A percentile compares a stretch with the other conserved stretches of the same genome.
Conservation (phyloP, 2,113 vertebrate genomes). For the Sebastes schlegelii region DNA sequence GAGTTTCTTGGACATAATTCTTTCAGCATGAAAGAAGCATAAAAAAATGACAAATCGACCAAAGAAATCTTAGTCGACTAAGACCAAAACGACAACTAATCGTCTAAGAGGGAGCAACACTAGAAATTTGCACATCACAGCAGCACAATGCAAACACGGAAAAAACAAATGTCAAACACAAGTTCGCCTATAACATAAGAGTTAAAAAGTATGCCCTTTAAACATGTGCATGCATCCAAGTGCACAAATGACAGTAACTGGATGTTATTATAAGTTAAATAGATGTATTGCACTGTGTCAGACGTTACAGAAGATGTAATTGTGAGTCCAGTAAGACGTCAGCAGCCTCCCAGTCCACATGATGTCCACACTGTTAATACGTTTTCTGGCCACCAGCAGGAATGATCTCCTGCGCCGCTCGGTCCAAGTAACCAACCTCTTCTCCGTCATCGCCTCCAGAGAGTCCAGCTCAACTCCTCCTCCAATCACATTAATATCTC, state of each 20-base stretch:
- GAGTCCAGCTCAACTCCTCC: neutral
- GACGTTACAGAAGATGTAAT: no score
- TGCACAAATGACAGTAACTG: neutral
- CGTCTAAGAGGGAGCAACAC: no score
- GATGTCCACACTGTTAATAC: neutral
- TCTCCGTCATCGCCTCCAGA: neutral
- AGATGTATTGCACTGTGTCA: neutral
- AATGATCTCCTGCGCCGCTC: no score
- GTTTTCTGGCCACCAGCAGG: no score
- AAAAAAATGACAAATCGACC: no score
- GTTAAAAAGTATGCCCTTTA: neutral
- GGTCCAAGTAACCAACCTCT: no score
- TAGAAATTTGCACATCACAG: neutral
- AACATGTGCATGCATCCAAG: neutral
- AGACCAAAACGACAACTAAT: no score
- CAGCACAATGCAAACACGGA: no score
- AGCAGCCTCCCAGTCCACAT: neutral
- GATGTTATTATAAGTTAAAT: neutral
- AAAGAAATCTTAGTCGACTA: no score
- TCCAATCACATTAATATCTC: neutral
- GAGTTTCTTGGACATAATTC: no score
- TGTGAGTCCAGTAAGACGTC: neutral
- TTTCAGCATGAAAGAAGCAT: no score
- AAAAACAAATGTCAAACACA: neutral
- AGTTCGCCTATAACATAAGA: neutral